These are phyloP conservation scores for Athene noctua DNA, from an alignment of 2,113 vertebrate species.

Conservation along the genomic window DNA sequence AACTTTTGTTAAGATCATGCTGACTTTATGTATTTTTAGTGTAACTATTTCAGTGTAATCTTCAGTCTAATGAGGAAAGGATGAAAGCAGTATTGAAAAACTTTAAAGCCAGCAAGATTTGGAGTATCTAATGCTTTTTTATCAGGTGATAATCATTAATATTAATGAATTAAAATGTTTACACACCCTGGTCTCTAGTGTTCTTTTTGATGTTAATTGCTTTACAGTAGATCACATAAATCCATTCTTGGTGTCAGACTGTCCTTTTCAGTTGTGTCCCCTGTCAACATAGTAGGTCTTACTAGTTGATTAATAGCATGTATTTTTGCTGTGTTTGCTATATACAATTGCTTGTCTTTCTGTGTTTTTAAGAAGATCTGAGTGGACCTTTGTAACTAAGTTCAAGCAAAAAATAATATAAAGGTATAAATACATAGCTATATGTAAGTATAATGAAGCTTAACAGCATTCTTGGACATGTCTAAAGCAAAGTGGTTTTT, in stretches of 20 bases:
- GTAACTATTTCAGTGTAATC: background rate
- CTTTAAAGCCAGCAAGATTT: background rate
- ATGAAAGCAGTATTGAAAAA: background rate
- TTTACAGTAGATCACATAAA: slow-evolving; percentile 15
- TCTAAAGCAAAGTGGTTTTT: background rate
- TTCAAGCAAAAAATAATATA: background rate
- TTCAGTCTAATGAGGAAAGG: background rate
- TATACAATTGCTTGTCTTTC: background rate
- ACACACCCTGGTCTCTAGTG: background rate
- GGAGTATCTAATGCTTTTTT: background rate
- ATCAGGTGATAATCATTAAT: background rate
- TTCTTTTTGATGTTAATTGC: slow-evolving; percentile 44
- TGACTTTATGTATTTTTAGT: slow-evolving; percentile 1
- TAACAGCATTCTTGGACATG: background rate
- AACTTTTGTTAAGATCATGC: slow-evolving; percentile 10
- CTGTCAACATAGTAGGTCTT: slow-evolving; percentile 21
- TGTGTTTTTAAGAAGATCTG: background rate
- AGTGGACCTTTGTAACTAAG: background rate
- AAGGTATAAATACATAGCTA: background rate
- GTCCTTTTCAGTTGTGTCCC: slow-evolving; percentile 58
- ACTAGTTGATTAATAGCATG: background rate
- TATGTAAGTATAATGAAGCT: background rate
- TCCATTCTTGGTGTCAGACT: slow-evolving; percentile 55
- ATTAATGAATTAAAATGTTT: slow-evolving; percentile 6
- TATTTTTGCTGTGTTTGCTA: background rate